These are phyloP conservation scores for Delia radicum DNA, from an alignment of 1,140 invertebrate genomes.

Conservation along the genomic window DNA sequence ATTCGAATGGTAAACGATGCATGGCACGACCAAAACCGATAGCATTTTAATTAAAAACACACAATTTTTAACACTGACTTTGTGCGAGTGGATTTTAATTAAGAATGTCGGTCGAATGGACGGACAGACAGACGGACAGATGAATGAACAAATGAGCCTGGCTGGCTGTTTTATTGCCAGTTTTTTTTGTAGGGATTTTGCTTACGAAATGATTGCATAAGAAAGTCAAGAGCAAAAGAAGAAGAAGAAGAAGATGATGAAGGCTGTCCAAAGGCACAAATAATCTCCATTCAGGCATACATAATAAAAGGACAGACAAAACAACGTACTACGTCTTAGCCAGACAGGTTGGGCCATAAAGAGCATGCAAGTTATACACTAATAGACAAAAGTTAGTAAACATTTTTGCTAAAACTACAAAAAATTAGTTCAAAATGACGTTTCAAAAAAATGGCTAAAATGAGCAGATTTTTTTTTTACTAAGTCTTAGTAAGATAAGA, in stretches of 20 bases:
- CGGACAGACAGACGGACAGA: background rate
- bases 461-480: too few relatives aligned
- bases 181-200: background rate
- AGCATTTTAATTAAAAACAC: conserved; percentile 32
- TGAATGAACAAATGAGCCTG: background rate
- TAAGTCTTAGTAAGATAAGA: too few relatives aligned
- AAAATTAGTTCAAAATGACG: too few relatives aligned
- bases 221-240: background rate
- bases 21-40: conserved; percentile 24
- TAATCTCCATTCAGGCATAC: background rate
- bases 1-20: background rate
- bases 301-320: background rate
- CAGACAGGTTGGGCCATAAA: background rate
- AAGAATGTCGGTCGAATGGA: background rate
- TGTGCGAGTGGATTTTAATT: background rate
- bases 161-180: too few relatives aligned
- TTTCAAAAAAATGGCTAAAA: too few relatives aligned
- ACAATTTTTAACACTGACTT: conserved; percentile 27
- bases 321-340: background rate
- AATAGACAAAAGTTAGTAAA: too few relatives aligned
- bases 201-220: too few relatives aligned
- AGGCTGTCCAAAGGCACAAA: background rate
- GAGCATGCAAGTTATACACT: too few relatives aligned
- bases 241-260: background rate
- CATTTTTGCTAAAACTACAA: too few relatives aligned